phyloP scores from a whole-genome alignment of 2,113 vertebrate genomes.

The Heterotis niloticus region DNA sequence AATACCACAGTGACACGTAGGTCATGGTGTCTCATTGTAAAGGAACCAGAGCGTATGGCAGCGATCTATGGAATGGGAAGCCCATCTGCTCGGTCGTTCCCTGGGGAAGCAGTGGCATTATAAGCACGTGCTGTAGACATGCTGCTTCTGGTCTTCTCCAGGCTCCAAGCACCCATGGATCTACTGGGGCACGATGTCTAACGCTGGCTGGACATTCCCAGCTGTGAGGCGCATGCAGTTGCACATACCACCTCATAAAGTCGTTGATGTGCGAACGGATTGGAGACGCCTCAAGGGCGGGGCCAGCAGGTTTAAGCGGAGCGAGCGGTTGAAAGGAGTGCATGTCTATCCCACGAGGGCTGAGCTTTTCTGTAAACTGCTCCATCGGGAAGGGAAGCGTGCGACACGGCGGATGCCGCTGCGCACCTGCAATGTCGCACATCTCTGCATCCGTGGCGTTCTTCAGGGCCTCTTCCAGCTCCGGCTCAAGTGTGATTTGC shows the following conservation, averaged over 20 bases:
- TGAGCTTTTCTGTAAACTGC: too few species aligned
- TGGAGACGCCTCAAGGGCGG: neutral
- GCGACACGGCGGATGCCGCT: neutral
- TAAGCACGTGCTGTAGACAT: neutral
- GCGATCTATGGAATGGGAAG: too few species aligned
- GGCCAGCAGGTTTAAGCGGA: neutral
- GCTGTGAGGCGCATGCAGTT: neutral
- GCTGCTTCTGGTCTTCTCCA: neutral
- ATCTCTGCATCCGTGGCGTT: conserved; percentile 91
- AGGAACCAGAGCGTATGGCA: too few species aligned
- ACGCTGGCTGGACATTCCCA: neutral
- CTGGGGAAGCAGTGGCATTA: too few species aligned
- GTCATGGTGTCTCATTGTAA: too few species aligned
- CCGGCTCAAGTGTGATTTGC: conserved; percentile 85
- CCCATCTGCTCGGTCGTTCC: too few species aligned
- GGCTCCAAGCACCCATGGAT: neutral
- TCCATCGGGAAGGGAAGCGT: neutral
- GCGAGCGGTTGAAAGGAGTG: neutral
- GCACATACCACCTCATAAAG: neutral
- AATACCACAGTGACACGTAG: too few species aligned
- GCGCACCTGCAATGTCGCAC: conserved; percentile 90
- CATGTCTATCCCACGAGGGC: too few species aligned
- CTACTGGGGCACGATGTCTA: neutral
- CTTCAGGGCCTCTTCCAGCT: conserved; percentile 87
- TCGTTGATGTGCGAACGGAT: neutral